A percentile compares a stretch with the other conserved stretches of the same genome.
Conservation (phyloP, 2,888 invertebrate species). For the Rhorus exstirpatorius region DNA sequence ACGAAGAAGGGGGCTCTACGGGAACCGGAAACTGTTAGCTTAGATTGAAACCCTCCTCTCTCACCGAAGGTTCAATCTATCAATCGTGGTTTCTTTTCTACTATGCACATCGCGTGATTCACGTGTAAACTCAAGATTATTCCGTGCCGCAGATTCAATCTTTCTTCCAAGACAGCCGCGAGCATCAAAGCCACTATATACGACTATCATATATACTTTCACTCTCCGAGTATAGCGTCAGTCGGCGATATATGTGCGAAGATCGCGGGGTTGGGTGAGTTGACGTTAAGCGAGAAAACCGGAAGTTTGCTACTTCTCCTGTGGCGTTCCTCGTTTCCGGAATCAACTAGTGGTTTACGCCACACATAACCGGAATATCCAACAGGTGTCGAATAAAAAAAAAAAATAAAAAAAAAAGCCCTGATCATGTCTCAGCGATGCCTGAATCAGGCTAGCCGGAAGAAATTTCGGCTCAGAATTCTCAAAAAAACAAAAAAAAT, state of each 20-base stretch:
- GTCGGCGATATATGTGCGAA: constrained; percentile 2
- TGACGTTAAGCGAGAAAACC: constrained; percentile 68
- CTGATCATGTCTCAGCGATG: too few species aligned
- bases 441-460: too few species aligned
- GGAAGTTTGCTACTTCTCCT: constrained; percentile 81
- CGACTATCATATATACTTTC: too few species aligned
- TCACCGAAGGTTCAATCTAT: not conserved
- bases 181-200: too few species aligned
- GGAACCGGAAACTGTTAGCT: constrained; percentile 81
- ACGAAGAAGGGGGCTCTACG: constrained; percentile 76
- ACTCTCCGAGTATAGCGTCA: not conserved
- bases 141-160: not conserved
- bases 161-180: not conserved
- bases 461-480: too few species aligned
- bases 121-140: not conserved
- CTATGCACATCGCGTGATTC: constrained; percentile 18
- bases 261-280: constrained; percentile 22
- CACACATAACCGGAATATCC: not conserved
- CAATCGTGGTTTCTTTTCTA: constrained; percentile 26
- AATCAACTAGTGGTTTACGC: constrained; percentile 78
- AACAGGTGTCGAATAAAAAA: constrained; percentile 21
- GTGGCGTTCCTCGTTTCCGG: constrained; percentile 71
- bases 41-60: constrained; percentile 76
- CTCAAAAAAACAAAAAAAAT: too few species aligned
- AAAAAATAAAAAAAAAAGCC: not conserved